Evolutionary conservation across 2,113 vertebrate species (phyloP).

Genomic region (Platichthys stellatus): DNA sequence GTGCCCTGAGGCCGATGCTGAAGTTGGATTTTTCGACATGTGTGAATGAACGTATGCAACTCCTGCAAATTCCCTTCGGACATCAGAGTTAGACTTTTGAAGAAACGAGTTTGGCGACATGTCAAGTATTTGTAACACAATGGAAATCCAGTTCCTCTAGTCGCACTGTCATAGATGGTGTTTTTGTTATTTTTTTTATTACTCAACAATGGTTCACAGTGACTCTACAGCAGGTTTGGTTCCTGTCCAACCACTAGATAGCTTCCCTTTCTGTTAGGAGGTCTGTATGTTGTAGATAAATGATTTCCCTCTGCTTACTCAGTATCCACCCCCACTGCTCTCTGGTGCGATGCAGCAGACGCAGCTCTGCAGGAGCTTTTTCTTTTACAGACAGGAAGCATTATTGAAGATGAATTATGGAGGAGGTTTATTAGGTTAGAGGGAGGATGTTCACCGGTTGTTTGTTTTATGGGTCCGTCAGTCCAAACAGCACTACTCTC

Average conservation of each 20-base stretch:
- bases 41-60: background rate
- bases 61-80: too few species aligned
- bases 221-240: background rate
- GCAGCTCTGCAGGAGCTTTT: constrained; percentile 7
- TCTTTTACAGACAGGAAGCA: constrained; percentile 11
- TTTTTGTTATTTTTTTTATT: background rate
- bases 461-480: constrained; percentile 8
- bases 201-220: background rate
- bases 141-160: background rate
- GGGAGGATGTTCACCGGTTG: background rate
- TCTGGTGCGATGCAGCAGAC: constrained; percentile 1
- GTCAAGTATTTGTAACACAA: background rate
- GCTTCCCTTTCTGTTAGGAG: background rate
- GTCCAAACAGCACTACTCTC: background rate
- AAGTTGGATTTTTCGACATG: background rate
- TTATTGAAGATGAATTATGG: constrained; percentile 53
- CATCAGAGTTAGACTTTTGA: too few species aligned
- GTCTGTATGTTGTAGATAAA: background rate
- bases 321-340: background rate
- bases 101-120: background rate
- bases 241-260: background rate
- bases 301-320: constrained; percentile 9
- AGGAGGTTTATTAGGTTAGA: constrained; percentile 38
- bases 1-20: too few species aligned
- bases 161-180: background rate